These are phyloP conservation scores for Recurvirostra avosetta DNA, from an alignment of 2,113 vertebrate species.

Conservation along the genomic window DNA sequence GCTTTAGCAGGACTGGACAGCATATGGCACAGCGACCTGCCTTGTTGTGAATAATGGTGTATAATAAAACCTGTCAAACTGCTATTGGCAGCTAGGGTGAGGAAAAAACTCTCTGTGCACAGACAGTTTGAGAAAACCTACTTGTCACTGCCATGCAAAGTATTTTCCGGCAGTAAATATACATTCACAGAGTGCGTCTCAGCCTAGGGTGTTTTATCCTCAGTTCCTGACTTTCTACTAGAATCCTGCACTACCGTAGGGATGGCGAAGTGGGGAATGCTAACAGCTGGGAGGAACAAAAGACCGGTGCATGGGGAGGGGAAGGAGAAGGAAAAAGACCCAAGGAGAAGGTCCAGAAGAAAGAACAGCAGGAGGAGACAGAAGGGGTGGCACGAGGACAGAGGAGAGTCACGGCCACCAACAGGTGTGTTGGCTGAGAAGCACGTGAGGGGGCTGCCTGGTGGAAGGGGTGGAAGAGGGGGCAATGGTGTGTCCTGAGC, in stretches of 20 bases:
- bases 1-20: constrained; percentile 57
- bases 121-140: constrained; percentile 38
- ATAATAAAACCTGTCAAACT: constrained; percentile 65
- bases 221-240: background rate
- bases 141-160: constrained; percentile 39
- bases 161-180: background rate
- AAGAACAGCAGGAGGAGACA: background rate
- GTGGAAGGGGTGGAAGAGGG: background rate
- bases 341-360: background rate
- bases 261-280: background rate
- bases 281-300: background rate
- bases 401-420: background rate
- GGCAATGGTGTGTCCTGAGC: background rate
- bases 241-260: background rate
- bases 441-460: background rate
- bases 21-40: constrained; percentile 65
- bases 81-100: constrained; percentile 54
- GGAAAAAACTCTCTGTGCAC: constrained; percentile 6
- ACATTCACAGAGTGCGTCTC: background rate
- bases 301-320: background rate
- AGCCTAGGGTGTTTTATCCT: background rate
- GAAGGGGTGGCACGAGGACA: background rate
- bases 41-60: constrained; percentile 63
- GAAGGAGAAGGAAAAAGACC: background rate
- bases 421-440: background rate